These are phyloP conservation scores for Passerina amoena DNA, from an alignment of 2,113 vertebrate species.

Conservation along the genomic window DNA sequence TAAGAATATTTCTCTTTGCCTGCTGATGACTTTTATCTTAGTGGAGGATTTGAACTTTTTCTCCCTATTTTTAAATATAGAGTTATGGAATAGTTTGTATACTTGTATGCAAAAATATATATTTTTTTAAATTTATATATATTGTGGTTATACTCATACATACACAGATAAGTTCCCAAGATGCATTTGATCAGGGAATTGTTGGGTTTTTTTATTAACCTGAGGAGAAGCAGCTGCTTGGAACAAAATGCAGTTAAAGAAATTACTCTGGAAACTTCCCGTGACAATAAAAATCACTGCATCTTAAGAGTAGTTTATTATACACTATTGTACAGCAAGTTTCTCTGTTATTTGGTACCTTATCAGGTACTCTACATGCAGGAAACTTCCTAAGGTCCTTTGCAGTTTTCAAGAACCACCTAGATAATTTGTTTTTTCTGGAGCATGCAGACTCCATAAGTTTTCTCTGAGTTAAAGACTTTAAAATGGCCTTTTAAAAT, in stretches of 20 bases:
- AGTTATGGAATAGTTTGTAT: not conserved
- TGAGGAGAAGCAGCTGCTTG: not conserved
- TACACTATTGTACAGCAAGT: not conserved
- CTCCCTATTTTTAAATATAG: not conserved
- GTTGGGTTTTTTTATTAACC: not conserved
- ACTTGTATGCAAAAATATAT: not conserved
- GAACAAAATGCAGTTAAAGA: not conserved
- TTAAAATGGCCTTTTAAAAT: not conserved
- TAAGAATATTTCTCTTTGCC: not conserved
- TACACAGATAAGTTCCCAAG: not conserved
- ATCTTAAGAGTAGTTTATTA: not conserved
- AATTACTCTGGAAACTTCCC: not conserved
- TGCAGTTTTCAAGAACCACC: not conserved
- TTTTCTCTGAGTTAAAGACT: not conserved
- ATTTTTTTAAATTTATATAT: not conserved
- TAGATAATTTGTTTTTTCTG: not conserved
- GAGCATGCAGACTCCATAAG: not conserved
- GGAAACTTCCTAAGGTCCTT: not conserved
- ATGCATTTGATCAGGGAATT: not conserved
- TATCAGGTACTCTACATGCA: not conserved
- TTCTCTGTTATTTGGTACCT: not conserved
- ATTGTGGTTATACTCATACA: not conserved
- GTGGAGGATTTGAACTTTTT: not conserved
- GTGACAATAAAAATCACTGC: not conserved
- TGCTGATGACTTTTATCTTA: not conserved